Evolutionary conservation across 2,888 invertebrate species (phyloP), one percentile per base, ranked within the genome.

Genomic region (Lordiphosa andalusiaca): DNA sequence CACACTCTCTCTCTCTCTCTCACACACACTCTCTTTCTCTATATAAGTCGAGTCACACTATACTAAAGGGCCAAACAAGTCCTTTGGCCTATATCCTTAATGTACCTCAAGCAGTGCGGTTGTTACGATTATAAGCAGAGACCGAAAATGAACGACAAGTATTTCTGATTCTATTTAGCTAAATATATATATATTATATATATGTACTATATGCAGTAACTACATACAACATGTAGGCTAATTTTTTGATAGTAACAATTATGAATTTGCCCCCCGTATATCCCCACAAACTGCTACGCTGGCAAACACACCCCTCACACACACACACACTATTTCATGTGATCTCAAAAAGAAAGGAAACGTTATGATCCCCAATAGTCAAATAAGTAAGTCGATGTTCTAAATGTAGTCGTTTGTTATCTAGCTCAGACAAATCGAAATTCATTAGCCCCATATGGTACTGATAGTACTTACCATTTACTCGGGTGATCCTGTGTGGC

Each of bases 41-140:
- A 40, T 44, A 44, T 44, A 71, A 62, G 56, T 60, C 53, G 55
- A 53, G 30, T 30, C 49, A 46, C 53, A 52, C 48, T 55, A 39
- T 25, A 60, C 44, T 50, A 71, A 48, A 64, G 44, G 67, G 58
- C 58, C 35, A 46, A 30, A 46, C 59, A 16, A 16, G 65, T 67
- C 51, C 57, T 53, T 60, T 64, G 67, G 64, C 75, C 48, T 13
- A 72, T 68, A 73, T 81, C 83, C 84, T 81, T 73, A 77, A 83
- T 77, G 80, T 81, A 81, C 80, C 80, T 80, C 80, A 83, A 80
- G 77, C 77, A 72, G 68, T 67, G 80, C 74, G 80, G 83, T 80
- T 80, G 81, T 80, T 77, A 72, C 44, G 33, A 44, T 13, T 63
- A 64, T 44, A 56, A 25, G 56, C 40, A 49, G 36, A 54, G 36